phyloP scores from a whole-genome alignment of 2,113 vertebrate genomes.

The Morphnarchus princeps region DNA sequence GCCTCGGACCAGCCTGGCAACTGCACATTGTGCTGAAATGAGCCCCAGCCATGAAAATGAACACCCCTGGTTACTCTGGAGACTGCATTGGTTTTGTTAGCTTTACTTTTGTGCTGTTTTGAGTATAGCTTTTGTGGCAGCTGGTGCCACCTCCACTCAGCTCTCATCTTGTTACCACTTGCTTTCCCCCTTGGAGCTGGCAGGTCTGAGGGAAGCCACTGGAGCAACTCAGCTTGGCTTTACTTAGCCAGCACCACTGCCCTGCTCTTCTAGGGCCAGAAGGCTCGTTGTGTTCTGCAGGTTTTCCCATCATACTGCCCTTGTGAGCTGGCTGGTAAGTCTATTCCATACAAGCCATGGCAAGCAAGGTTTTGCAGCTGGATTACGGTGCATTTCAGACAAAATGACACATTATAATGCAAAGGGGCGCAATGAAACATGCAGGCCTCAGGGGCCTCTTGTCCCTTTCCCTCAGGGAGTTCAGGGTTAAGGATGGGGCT shows the following conservation, averaged over 20 bases:
- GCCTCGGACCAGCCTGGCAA: background rate
- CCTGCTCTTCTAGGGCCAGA: background rate
- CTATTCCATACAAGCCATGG: background rate
- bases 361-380: background rate
- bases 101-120: background rate
- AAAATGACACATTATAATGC: background rate
- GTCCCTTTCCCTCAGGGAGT: background rate
- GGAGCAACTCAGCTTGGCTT: background rate
- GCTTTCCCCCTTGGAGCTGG: background rate
- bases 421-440: background rate
- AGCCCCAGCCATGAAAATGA: background rate
- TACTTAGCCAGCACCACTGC: background rate
- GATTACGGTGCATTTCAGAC: background rate
- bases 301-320: background rate
- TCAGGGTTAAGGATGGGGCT: background rate
- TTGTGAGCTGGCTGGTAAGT: background rate
- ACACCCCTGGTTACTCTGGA: background rate
- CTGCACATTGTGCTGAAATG: background rate
- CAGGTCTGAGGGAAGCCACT: background rate
- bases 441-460: rapidly evolving
- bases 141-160: background rate
- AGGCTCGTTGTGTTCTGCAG: rapidly evolving
- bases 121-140: background rate
- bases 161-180: background rate
- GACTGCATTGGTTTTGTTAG: background rate